phyloP scores from a whole-genome alignment of 1,140 invertebrate species.

The Rhagoletis zephyria region DNA sequence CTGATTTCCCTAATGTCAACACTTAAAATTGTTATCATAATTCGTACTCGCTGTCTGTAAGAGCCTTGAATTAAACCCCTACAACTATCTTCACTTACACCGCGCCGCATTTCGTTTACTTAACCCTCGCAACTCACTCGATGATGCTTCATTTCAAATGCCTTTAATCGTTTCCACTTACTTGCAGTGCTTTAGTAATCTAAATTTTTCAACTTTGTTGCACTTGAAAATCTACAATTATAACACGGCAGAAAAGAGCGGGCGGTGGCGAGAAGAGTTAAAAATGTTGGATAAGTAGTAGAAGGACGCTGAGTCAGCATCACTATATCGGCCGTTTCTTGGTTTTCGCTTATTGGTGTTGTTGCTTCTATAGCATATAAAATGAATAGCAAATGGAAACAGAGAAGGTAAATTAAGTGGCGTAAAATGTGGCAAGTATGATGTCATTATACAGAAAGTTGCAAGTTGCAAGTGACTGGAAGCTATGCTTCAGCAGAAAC shows the following conservation, averaged over 20 bases:
- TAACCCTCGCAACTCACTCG: background rate
- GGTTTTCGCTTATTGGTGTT: background rate
- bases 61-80: background rate
- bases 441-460: slow-evolving; percentile 26
- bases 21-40: slow-evolving; percentile 20
- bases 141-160: slow-evolving; percentile 4
- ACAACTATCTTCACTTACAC: background rate
- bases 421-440: slow-evolving; percentile 33
- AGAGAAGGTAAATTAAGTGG: background rate
- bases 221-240: slow-evolving; percentile 33
- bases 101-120: background rate
- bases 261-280: background rate
- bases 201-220: slow-evolving; percentile 44
- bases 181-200: slow-evolving; percentile 31
- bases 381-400: background rate
- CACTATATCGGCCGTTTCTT: too few species aligned
- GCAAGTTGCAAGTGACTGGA: slow-evolving; percentile 1
- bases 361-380: background rate
- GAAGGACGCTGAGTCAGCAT: background rate
- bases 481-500: background rate
- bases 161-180: slow-evolving; percentile 40
- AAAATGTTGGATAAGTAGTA: background rate
- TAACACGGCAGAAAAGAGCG: too few species aligned
- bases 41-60: background rate
- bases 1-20: background rate